These are phyloP conservation scores for Symphodus melops DNA, from an alignment of 2,113 vertebrate species.

Conservation along the genomic window DNA sequence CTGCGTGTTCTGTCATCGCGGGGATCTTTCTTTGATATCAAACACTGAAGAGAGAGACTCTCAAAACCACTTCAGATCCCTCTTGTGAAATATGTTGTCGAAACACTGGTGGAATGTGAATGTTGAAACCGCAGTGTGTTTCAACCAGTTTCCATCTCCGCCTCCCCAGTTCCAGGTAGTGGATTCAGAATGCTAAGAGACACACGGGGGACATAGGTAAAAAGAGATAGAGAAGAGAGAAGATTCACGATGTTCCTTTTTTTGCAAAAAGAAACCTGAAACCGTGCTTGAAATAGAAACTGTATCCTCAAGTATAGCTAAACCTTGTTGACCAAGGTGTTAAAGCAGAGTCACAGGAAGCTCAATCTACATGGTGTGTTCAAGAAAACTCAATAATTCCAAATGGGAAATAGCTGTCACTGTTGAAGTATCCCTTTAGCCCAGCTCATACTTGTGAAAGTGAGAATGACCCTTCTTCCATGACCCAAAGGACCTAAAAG, in stretches of 20 bases:
- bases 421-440: slow-evolving; percentile 40
- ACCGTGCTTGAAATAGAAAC: slow-evolving; percentile 13
- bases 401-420: slow-evolving; percentile 12
- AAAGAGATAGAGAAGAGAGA: slow-evolving; percentile 49
- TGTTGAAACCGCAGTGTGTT: slow-evolving; percentile 70
- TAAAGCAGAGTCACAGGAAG: slow-evolving; percentile 28
- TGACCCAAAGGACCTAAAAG: slow-evolving; percentile 1
- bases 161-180: slow-evolving; percentile 63
- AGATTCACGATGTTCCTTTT: slow-evolving; percentile 5
- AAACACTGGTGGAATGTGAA: slow-evolving; percentile 80
- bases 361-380: slow-evolving; percentile 28
- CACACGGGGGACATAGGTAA: slow-evolving; percentile 36
- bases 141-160: slow-evolving; percentile 70
- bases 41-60: slow-evolving; percentile 77
- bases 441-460: slow-evolving; percentile 32
- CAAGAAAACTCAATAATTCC: slow-evolving; percentile 36
- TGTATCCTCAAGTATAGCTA: not conserved
- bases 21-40: slow-evolving; percentile 85
- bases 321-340: slow-evolving; percentile 21
- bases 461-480: slow-evolving; percentile 12
- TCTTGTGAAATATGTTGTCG: slow-evolving; percentile 82
- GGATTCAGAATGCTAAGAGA: slow-evolving; percentile 52
- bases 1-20: slow-evolving; percentile 79
- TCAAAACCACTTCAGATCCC: slow-evolving; percentile 80
- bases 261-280: not conserved